Percentiles rank a stretch among this genome's conserved stretches.
phyloP scores from a whole-genome alignment of 64 coral and sea anemone species.

The Porites lutea region DNA sequence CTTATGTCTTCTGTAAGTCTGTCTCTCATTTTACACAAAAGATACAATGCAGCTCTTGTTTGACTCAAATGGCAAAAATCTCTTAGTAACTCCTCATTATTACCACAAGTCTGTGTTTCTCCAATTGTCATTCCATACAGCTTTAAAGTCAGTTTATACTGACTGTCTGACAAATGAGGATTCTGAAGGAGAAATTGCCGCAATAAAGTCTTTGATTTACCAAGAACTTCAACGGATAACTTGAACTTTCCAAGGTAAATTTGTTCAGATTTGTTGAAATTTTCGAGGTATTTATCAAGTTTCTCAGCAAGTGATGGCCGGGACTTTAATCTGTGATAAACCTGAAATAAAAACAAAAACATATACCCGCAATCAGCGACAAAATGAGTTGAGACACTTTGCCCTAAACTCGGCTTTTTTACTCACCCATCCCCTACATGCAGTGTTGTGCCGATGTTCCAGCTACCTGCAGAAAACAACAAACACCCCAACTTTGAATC shows the following conservation, averaged over 20 bases:
- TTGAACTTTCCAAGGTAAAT: constrained; percentile 71
- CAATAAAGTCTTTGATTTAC: constrained; percentile 69
- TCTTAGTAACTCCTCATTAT: constrained; percentile 31
- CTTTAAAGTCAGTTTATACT: constrained; percentile 59
- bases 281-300: constrained; percentile 77
- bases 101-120: not conserved
- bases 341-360: constrained; percentile 23
- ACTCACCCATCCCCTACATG: no score
- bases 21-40: constrained; percentile 70
- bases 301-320: constrained; percentile 80
- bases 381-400: no score
- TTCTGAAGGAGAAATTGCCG: constrained; percentile 82
- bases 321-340: constrained; percentile 66
- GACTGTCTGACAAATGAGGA: constrained; percentile 64
- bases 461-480: no score
- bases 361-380: not conserved
- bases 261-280: constrained; percentile 83
- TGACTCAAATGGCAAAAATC: constrained; percentile 53
- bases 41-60: constrained; percentile 61
- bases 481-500: no score
- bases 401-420: no score
- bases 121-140: constrained; percentile 65
- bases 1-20: constrained; percentile 38
- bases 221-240: constrained; percentile 60
- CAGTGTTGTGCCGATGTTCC: no score